Evolutionary conservation across 2,797 vertebrate species (phyloP).

Genomic region (Muscicapa striata): DNA sequence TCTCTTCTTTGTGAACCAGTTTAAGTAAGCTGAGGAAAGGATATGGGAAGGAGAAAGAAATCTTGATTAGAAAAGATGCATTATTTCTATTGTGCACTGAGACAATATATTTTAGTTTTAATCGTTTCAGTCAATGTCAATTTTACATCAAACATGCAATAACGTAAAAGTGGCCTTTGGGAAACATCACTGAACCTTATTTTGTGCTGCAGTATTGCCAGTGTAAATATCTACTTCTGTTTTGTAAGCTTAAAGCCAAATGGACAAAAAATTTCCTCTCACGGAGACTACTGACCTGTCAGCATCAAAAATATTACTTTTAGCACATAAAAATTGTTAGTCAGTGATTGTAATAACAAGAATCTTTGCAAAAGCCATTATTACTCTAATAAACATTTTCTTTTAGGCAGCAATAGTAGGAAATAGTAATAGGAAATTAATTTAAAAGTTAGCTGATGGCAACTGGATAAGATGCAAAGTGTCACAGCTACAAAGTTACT

Average conservation of each 20-base stretch:
- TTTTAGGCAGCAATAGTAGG: not conserved
- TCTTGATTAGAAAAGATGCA: not conserved
- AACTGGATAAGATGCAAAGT: not conserved
- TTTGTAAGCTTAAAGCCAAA: constrained; percentile 33
- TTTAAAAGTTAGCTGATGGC: constrained; percentile 15
- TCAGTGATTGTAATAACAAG: not conserved
- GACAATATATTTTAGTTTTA: constrained; percentile 48
- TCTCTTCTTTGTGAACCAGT: not conserved
- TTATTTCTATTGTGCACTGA: not conserved
- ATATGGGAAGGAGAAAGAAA: not conserved
- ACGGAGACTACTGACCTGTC: constrained; percentile 16
- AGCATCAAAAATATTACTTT: constrained; percentile 46
- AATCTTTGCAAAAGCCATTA: constrained; percentile 28
- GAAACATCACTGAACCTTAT: constrained; percentile 29
- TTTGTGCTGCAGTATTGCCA: constrained; percentile 17
- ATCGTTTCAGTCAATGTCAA: constrained; percentile 52
- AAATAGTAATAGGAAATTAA: not conserved
- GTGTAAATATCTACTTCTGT: constrained; percentile 34
- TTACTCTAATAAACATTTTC: constrained; percentile 19
- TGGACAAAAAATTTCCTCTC: constrained; percentile 30
- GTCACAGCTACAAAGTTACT: not conserved
- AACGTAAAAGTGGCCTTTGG: constrained; percentile 32
- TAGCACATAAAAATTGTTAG: constrained; percentile 32
- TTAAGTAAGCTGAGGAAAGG: not conserved
- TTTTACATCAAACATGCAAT: constrained; percentile 31